Conservation (phyloP, 1,140 invertebrate genomes). For the Drosophila tropicalis region DNA sequence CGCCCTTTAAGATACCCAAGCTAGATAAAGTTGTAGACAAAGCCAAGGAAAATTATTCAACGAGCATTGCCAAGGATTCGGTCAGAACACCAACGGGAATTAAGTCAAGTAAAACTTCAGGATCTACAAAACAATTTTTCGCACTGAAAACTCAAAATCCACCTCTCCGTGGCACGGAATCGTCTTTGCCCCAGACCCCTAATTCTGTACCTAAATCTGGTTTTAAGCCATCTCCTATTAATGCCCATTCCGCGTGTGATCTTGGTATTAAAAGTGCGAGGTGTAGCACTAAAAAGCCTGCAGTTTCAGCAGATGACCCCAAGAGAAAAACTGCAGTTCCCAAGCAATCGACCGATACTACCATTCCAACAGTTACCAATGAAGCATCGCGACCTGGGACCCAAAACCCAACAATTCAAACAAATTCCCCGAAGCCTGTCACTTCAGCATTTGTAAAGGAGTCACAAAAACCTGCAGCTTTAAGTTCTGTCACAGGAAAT, state of each 20-base stretch:
- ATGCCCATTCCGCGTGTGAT: not conserved
- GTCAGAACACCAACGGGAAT: not conserved
- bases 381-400: not conserved
- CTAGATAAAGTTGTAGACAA: conserved; percentile 14
- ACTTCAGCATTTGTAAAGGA: not conserved
- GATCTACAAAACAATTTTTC: not conserved
- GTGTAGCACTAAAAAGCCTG: not conserved
- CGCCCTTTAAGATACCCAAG: conserved; percentile 24
- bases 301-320: not conserved
- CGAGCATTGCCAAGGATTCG: not conserved
- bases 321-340: not conserved
- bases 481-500: not conserved
- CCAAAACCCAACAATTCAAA: not conserved
- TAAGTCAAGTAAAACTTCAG: not conserved
- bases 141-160: not conserved
- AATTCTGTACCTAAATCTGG: not conserved
- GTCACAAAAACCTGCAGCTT: not conserved
- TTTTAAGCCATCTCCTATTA: not conserved
- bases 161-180: not conserved
- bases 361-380: not conserved
- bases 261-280: not conserved
- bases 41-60: not conserved
- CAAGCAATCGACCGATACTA: not conserved
- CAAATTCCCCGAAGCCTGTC: not conserved
- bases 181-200: not conserved